Evolutionary conservation across 1,140 invertebrate genomes (phyloP).

Genomic region (Ruditapes philippinarum): DNA sequence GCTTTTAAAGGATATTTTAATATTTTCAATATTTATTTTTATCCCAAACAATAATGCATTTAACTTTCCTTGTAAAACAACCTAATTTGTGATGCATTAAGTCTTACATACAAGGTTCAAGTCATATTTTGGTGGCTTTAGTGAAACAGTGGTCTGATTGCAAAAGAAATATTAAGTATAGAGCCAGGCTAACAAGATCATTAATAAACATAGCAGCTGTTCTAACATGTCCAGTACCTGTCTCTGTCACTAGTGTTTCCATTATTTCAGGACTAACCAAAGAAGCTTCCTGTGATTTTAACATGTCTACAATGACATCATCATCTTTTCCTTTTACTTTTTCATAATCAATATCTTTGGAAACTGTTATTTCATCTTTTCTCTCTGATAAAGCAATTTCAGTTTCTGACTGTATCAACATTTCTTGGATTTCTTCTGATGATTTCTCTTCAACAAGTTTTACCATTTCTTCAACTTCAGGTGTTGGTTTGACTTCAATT

Average conservation of each 20-base stretch:
- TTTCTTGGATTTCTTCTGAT: too few species aligned
- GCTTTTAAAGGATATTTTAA: too few species aligned
- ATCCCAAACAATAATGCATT: too few species aligned
- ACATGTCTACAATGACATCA: neutral
- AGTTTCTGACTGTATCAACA: neutral
- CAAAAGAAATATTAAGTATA: neutral
- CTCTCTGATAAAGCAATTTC: neutral
- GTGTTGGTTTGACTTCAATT: slow-evolving; percentile 30
- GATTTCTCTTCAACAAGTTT: neutral
- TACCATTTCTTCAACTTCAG: slow-evolving; percentile 17
- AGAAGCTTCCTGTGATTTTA: slow-evolving; percentile 57
- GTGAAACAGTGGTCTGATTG: neutral
- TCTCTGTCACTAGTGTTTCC: slow-evolving; percentile 6
- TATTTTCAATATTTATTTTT: too few species aligned
- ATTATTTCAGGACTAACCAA: slow-evolving; percentile 43
- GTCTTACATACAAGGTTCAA: too few species aligned
- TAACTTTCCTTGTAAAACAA: too few species aligned
- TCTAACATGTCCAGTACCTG: slow-evolving; percentile 52
- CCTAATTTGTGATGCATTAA: too few species aligned
- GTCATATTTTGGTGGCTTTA: too few species aligned
- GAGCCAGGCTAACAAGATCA: slow-evolving; percentile 52
- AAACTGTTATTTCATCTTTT: neutral
- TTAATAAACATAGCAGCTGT: slow-evolving; percentile 38
- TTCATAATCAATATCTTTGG: neutral
- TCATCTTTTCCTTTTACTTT: slow-evolving; percentile 13